Evolutionary conservation across 2,797 vertebrate species (phyloP).

Genomic region (Scolopax bukidnonensis): DNA sequence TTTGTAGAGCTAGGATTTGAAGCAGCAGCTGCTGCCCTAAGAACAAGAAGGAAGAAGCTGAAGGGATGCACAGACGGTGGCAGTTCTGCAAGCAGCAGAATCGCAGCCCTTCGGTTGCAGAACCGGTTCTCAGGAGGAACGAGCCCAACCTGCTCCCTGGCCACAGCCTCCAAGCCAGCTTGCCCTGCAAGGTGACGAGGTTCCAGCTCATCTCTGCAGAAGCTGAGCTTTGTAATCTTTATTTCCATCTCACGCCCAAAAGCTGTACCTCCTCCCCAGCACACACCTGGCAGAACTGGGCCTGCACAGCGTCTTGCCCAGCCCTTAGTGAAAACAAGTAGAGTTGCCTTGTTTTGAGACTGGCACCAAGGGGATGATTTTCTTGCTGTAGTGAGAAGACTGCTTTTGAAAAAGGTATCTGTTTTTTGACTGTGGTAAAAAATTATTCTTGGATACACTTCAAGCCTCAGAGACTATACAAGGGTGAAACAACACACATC

Average conservation of each 20-base stretch:
- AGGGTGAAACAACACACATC: not conserved
- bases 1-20: not conserved
- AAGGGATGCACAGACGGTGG: accelerated
- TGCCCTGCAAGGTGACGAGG: not conserved
- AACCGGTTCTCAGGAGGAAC: not conserved
- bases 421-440: not conserved
- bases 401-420: not conserved
- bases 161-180: not conserved
- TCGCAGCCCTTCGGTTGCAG: not conserved
- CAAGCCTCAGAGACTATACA: not conserved
- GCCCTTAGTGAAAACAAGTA: not conserved
- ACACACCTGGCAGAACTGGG: accelerated
- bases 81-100: not conserved
- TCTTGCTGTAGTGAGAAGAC: not conserved
- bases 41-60: not conserved
- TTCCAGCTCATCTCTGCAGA: not conserved
- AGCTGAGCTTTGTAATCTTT: not conserved
- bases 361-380: not conserved
- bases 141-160: not conserved
- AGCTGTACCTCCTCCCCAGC: not conserved
- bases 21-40: not conserved
- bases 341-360: not conserved
- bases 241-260: not conserved
- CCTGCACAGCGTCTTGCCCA: not conserved
- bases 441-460: not conserved